A percentile compares a stretch with the other conserved stretches of the same genome.
phyloP scores from a whole-genome alignment of 2,888 invertebrate species.

The Eilema sororculum region DNA sequence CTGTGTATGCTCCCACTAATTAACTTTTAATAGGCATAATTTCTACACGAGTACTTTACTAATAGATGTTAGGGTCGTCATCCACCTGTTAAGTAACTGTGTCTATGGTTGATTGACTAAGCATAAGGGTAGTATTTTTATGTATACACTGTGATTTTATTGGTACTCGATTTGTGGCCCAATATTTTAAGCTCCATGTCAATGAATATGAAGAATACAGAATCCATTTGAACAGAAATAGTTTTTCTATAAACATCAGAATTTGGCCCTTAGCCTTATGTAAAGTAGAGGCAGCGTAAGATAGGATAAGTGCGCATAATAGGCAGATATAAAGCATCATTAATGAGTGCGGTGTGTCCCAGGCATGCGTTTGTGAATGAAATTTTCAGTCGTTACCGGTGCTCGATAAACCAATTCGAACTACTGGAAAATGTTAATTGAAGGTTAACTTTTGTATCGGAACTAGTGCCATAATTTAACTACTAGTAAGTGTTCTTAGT shows the following conservation, averaged over 20 bases:
- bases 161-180: neutral
- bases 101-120: neutral
- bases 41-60: constrained; percentile 47
- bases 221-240: too few relatives aligned
- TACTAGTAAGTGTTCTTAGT: neutral
- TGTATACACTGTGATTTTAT: neutral
- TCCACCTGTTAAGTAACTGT: constrained; percentile 6
- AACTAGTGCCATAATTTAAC: neutral
- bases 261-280: too few relatives aligned
- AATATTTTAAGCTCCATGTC: neutral
- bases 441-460: neutral
- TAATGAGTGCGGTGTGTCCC: neutral
- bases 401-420: neutral
- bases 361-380: neutral
- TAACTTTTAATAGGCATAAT: constrained; percentile 59
- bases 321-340: neutral
- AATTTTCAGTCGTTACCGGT: neutral
- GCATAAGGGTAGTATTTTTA: neutral
- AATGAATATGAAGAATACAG: neutral
- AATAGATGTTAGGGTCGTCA: constrained; percentile 43
- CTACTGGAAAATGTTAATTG: neutral
- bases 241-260: too few relatives aligned
- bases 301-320: neutral
- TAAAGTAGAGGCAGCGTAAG: too few relatives aligned
- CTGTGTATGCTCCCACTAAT: constrained; percentile 54